Base-by-base conservation (phyloP, 2,888 invertebrate species). In the Notocelia uddmanniana region DNA sequence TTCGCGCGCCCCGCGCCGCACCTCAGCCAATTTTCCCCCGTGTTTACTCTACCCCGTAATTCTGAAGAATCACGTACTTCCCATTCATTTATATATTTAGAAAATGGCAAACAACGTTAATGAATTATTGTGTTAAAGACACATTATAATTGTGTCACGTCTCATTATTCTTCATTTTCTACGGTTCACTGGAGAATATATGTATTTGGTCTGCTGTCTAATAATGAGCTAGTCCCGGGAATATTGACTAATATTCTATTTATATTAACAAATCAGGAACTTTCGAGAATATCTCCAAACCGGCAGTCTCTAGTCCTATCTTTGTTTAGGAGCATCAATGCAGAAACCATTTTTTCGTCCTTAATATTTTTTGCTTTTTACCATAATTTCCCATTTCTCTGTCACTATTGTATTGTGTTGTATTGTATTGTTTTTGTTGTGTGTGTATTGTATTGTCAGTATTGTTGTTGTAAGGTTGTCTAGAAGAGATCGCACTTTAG, bases 11-110 rank as follows among this genome's bases (percentile, higher is more conserved):
- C 68, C 41, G 59, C 57, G 45, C 62, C 58, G 74, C 78, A 75
- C 77, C 80, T 78, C 78, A 76, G 76, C 79, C 79, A 80, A 75
- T 80, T 81, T 78, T 75, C 82, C 74, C 85, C 85, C 87, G 83
- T 88, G 85, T 89, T 88, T 88, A 84, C 82, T 69, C 83, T 83
- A 80, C 78, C 78, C 78, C 75, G 78, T 80, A 79, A 83, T 83
- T 80, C 81, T 76, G 76, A 67, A 74, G 76, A 79, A 79, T 79
- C 78, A 80, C 79, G 81, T 79, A 78, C 75, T 69, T 77, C 74
- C 75, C 76, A 54, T 74, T 77, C 74, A 67, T 71, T 71, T 70
- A 58, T 60, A 41, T 62, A 50, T 67, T 48, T 62, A 68, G 55
- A 50, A 71, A 71, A 54, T 26, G 52, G 52, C 31, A 41, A 59